Evolutionary conservation across 35 echinoderm and acorn worm species (phyloP).

Genomic region (Patiria miniata): DNA sequence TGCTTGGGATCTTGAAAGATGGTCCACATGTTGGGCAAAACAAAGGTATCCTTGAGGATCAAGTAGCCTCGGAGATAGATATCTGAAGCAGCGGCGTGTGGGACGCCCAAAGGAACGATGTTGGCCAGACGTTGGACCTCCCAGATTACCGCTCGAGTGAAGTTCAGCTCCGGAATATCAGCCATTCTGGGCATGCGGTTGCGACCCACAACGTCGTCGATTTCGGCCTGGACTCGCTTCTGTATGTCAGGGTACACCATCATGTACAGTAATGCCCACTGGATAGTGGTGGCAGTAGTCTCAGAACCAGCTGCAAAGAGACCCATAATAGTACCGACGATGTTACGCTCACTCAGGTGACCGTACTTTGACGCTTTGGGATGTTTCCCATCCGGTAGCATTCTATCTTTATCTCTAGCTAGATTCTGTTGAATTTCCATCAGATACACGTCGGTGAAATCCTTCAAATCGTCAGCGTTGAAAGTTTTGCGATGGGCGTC

Average conservation of each 20-base stretch:
- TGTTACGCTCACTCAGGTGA: neutral
- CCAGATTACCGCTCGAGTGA: constrained; percentile 36
- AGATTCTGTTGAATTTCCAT: constrained; percentile 19
- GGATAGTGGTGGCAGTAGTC: constrained; percentile 34
- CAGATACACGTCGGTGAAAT: constrained; percentile 63
- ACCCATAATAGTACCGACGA: constrained; percentile 7
- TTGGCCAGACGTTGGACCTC: constrained; percentile 34
- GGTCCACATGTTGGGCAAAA: no score
- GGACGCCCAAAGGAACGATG: constrained; percentile 24
- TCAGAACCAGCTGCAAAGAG: constrained; percentile 61
- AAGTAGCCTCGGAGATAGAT: constrained; percentile 40
- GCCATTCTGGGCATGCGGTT: constrained; percentile 25
- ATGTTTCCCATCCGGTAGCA: neutral
- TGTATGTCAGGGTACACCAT: constrained; percentile 41
- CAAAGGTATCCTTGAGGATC: constrained; percentile 37
- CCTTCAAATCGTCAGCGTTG: constrained; percentile 40
- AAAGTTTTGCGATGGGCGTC: neutral
- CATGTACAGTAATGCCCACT: constrained; percentile 64
- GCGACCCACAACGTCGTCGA: constrained; percentile 40
- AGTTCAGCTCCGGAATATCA: constrained; percentile 30
- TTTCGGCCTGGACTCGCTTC: constrained; percentile 40
- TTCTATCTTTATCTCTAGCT: neutral
- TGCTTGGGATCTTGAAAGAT: no score
- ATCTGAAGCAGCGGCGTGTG: no score
- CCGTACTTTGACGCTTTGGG: neutral